phyloP scores from a whole-genome alignment of 2,797 vertebrate genomes.

The Poliocrania exsul region DNA sequence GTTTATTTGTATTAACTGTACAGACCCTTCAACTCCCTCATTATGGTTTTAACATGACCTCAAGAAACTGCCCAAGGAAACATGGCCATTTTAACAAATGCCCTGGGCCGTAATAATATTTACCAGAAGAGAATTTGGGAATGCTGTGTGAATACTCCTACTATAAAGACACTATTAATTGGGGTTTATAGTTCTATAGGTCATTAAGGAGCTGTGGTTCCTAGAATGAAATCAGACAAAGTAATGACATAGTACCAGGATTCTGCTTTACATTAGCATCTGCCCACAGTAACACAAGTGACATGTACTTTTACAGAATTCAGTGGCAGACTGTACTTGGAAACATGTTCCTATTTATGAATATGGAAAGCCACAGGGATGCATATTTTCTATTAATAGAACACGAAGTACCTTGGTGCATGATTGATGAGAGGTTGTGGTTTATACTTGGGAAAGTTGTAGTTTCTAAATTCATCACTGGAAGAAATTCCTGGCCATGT shows the following conservation, averaged over 20 bases:
- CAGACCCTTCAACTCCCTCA: neutral
- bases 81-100: neutral
- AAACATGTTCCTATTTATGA: neutral
- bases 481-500: conserved; percentile 94
- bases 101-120: neutral
- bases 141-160: neutral
- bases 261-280: neutral
- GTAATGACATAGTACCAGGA: neutral
- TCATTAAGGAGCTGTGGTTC: neutral
- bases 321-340: neutral
- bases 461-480: conserved; percentile 97
- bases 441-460: conserved; percentile 97
- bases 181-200: neutral
- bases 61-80: neutral
- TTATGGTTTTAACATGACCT: neutral
- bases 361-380: neutral
- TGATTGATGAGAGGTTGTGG: conserved; percentile 95
- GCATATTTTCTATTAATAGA: neutral
- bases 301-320: neutral
- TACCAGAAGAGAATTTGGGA: neutral
- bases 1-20: neutral
- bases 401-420: conserved; percentile 88
- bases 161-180: neutral
- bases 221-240: neutral
- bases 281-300: neutral